These are phyloP conservation scores for Siderastrea radians DNA, from an alignment of 92 coral and sea anemone genomes.

Conservation along the genomic window DNA sequence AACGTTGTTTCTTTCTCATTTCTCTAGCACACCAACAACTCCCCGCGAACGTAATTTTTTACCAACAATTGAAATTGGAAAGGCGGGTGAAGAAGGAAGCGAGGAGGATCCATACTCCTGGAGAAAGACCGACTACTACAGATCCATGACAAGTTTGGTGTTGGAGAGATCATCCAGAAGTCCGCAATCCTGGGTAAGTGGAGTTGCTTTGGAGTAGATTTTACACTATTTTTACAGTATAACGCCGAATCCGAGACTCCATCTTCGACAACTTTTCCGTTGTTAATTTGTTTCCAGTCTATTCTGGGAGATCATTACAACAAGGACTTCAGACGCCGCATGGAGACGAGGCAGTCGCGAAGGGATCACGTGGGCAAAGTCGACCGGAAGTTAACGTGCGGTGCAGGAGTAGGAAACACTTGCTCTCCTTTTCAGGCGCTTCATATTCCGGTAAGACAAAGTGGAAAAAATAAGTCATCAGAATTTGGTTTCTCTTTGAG, in stretches of 20 bases:
- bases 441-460: conserved; percentile 79
- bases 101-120: conserved; percentile 66
- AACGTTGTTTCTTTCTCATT: background rate
- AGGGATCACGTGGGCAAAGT: conserved; percentile 92
- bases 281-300: conserved; percentile 58
- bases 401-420: conserved; percentile 82
- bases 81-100: conserved; percentile 26
- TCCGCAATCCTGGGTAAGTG: conserved; percentile 80
- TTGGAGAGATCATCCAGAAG: conserved; percentile 70
- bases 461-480: too few relatives aligned
- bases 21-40: conserved; percentile 15
- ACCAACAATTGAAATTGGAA: conserved; percentile 59
- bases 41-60: conserved; percentile 55
- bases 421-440: conserved; percentile 98
- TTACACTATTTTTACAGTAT: too few relatives aligned
- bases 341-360: conserved; percentile 92
- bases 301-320: conserved; percentile 94
- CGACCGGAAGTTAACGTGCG: conserved; percentile 78
- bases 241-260: background rate
- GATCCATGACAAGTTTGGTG: conserved; percentile 82
- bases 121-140: conserved; percentile 64
- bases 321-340: conserved; percentile 93
- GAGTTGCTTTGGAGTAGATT: too few relatives aligned
- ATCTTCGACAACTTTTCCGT: too few relatives aligned
- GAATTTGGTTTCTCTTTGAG: background rate